Evolutionary conservation across 2,797 vertebrate genomes (phyloP).

Genomic region (Acanthornis magna): DNA sequence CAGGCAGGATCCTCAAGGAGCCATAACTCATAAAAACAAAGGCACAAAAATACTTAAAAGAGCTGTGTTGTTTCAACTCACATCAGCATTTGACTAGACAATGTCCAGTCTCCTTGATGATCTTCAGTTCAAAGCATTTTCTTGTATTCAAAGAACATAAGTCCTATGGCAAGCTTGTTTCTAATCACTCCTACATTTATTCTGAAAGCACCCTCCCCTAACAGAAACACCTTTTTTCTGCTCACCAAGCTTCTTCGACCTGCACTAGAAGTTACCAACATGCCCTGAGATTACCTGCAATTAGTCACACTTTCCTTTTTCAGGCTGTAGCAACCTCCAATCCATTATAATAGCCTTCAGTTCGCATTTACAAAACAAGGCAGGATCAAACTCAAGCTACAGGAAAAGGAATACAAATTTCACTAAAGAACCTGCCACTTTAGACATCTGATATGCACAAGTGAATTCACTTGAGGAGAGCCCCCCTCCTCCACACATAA

Average conservation of each 20-base stretch:
- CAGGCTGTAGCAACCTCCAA: background rate
- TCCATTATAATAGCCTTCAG: background rate
- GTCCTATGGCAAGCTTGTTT: background rate
- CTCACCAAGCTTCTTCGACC: background rate
- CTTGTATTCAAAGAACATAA: background rate
- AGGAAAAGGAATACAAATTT: background rate
- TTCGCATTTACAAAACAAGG: background rate
- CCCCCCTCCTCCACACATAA: background rate
- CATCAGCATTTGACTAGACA: background rate
- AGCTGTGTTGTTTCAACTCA: background rate
- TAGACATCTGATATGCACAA: background rate
- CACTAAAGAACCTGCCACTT: background rate
- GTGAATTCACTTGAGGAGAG: background rate
- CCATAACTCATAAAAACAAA: background rate
- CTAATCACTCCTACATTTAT: background rate
- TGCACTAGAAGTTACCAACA: background rate
- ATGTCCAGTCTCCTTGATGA: background rate
- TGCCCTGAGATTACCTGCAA: background rate
- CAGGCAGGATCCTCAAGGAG: background rate
- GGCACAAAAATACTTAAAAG: background rate
- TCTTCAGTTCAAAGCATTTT: background rate
- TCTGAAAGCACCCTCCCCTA: background rate
- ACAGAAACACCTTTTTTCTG: background rate
- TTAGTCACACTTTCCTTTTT: background rate
- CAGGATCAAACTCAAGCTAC: background rate